A percentile compares a stretch with the other conserved stretches of the same genome.
These are phyloP conservation scores for Harpagifer antarcticus DNA, from an alignment of 2,797 vertebrate species.

Conservation along the genomic window DNA sequence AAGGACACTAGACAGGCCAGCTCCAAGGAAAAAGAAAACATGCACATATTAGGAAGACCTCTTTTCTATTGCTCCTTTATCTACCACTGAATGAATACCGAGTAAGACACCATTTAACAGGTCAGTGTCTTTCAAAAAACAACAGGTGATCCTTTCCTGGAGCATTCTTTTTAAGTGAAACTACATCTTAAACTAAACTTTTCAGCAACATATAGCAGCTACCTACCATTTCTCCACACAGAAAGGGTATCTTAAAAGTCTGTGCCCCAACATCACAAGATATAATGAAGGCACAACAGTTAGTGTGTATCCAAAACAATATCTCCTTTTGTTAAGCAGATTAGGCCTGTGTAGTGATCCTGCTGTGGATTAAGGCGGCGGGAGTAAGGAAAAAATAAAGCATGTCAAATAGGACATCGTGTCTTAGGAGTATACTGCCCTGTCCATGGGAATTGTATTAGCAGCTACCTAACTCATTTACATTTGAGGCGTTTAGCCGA, in stretches of 20 bases:
- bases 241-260: slow-evolving; percentile 33
- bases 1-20: slow-evolving; percentile 32
- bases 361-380: slow-evolving; percentile 43
- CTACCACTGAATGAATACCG: not conserved
- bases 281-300: slow-evolving; percentile 54
- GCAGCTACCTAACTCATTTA: slow-evolving; percentile 52
- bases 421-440: slow-evolving; percentile 24
- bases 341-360: slow-evolving; percentile 47
- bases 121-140: not conserved
- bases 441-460: slow-evolving; percentile 50
- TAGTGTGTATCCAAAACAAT: slow-evolving; percentile 65
- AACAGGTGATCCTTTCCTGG: slow-evolving; percentile 13
- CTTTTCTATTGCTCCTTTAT: slow-evolving; percentile 1
- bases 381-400: slow-evolving; percentile 40
- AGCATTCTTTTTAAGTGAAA: slow-evolving; percentile 15
- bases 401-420: slow-evolving; percentile 36
- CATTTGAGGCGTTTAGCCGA: slow-evolving; percentile 37
- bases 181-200: not conserved
- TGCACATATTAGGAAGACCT: slow-evolving; percentile 19
- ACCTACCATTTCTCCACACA: slow-evolving; percentile 5
- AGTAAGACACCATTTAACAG: not conserved
- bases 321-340: slow-evolving; percentile 55
- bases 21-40: slow-evolving; percentile 1
- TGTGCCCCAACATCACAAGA: slow-evolving; percentile 16
- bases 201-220: not conserved